Percentiles rank a stretch among this genome's conserved stretches.
These are phyloP conservation scores for Drosophila sordidula DNA, from an alignment of 2,888 invertebrate species.

Conservation along the genomic window DNA sequence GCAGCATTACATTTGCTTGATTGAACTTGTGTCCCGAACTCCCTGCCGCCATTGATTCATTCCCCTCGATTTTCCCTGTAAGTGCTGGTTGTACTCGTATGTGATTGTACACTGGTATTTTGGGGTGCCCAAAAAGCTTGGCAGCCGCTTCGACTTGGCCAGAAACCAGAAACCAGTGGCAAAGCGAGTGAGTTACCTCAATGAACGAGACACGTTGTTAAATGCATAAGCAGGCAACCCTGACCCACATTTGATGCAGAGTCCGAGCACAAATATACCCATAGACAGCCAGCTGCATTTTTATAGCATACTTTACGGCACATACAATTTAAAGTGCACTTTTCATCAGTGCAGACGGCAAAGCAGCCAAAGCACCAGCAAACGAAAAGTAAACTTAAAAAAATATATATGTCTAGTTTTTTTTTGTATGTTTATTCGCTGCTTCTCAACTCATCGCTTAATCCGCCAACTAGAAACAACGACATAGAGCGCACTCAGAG, in stretches of 20 bases:
- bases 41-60: background rate
- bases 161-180: slow-evolving; percentile 34
- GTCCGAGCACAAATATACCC: slow-evolving; percentile 4
- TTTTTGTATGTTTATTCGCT: slow-evolving; percentile 40
- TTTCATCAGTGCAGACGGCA: slow-evolving; percentile 34
- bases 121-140: slow-evolving; percentile 33
- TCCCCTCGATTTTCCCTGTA: background rate
- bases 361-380: slow-evolving; percentile 13
- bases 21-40: slow-evolving; percentile 55
- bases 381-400: slow-evolving; percentile 51
- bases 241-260: slow-evolving; percentile 53
- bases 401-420: slow-evolving; percentile 40
- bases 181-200: slow-evolving; percentile 45
- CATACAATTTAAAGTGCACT: slow-evolving; percentile 62
- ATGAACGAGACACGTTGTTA: slow-evolving; percentile 46
- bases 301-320: slow-evolving; percentile 52
- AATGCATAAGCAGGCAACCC: slow-evolving; percentile 65
- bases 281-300: slow-evolving; percentile 34
- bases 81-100: slow-evolving; percentile 4
- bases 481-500: slow-evolving; percentile 18
- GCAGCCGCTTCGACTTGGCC: slow-evolving; percentile 27
- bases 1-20: slow-evolving; percentile 76
- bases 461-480: slow-evolving; percentile 57
- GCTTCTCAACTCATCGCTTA: slow-evolving; percentile 64
- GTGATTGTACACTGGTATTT: slow-evolving; percentile 34